Percentiles rank a stretch among this genome's conserved stretches.
These are phyloP conservation scores for Carapus acus DNA, from an alignment of 2,797 vertebrate species.

Conservation along the genomic window DNA sequence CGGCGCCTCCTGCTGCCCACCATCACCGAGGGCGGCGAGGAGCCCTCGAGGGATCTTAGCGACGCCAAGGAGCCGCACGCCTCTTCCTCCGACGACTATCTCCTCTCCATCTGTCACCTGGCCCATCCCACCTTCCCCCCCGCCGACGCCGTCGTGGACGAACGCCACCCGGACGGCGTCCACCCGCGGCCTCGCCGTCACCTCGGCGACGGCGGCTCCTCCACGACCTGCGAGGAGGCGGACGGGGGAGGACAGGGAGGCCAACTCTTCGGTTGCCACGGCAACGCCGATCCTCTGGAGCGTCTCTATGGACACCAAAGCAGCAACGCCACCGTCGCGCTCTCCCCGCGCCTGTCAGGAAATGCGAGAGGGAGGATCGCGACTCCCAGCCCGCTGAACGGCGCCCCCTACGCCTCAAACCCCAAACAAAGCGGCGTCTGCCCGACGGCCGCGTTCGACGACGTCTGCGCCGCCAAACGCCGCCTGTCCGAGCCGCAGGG, in stretches of 20 bases:
- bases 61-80: slow-evolving; percentile 42
- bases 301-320: slow-evolving; percentile 71
- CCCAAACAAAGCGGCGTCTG: slow-evolving; percentile 66
- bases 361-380: slow-evolving; percentile 16
- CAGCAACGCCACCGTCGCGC: slow-evolving; percentile 19
- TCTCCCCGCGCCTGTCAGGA: slow-evolving; percentile 31
- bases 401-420: slow-evolving; percentile 62
- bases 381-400: slow-evolving; percentile 44
- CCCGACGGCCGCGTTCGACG: slow-evolving; percentile 51
- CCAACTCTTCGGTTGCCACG: slow-evolving; percentile 27
- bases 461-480: slow-evolving; percentile 23
- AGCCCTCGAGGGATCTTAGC: slow-evolving; percentile 62
- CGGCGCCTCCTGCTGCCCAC: slow-evolving; percentile 74
- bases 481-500: slow-evolving; percentile 16
- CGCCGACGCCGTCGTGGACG: slow-evolving; percentile 51
- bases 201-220: slow-evolving; percentile 22
- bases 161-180: slow-evolving; percentile 44
- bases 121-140: slow-evolving; percentile 78
- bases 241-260: slow-evolving; percentile 15
- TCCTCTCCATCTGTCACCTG: slow-evolving; percentile 84
- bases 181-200: slow-evolving; percentile 47
- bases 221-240: slow-evolving; percentile 28
- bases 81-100: slow-evolving; percentile 75
- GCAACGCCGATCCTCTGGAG: slow-evolving; percentile 74
- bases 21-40: slow-evolving; percentile 75